Conservation (phyloP, 2,888 invertebrate genomes). For the Parasteatoda lunata region DNA sequence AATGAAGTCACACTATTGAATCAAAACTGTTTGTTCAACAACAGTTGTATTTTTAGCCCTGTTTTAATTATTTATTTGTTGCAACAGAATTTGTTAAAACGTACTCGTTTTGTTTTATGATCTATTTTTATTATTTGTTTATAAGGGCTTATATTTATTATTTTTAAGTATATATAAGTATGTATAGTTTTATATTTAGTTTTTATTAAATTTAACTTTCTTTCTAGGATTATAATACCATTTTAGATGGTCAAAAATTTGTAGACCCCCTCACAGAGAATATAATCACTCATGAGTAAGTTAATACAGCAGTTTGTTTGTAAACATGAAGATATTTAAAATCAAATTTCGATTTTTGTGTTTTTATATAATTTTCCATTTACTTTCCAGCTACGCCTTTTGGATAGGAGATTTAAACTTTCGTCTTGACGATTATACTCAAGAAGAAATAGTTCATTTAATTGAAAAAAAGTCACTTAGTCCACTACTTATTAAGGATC, state of each 20-base stretch:
- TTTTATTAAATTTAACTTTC: slow-evolving; percentile 3
- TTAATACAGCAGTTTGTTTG: slow-evolving; percentile 61
- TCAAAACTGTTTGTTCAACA: too few species aligned
- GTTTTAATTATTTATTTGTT: too few species aligned
- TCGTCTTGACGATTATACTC: slow-evolving; percentile 81
- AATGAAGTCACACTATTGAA: too few species aligned
- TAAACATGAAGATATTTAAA: background rate
- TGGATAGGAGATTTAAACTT: slow-evolving; percentile 95
- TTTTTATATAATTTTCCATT: background rate
- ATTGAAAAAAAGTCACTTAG: slow-evolving; percentile 81
- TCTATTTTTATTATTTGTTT: too few species aligned
- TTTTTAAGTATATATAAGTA: too few species aligned
- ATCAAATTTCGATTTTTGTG: background rate
- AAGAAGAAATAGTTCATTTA: slow-evolving; percentile 81
- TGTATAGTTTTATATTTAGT: background rate
- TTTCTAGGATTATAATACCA: slow-evolving; percentile 85
- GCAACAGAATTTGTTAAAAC: too few species aligned
- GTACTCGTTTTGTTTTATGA: too few species aligned
- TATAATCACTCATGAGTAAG: slow-evolving; percentile 94
- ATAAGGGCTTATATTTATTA: too few species aligned
- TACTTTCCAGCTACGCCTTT: slow-evolving; percentile 79
- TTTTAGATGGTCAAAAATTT: slow-evolving; percentile 87
- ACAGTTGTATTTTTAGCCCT: too few species aligned
- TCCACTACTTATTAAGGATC: slow-evolving; percentile 82
- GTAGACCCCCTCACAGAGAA: slow-evolving; percentile 83